Evolutionary conservation across 2,113 vertebrate genomes (phyloP).

Genomic region (Petrocephalus zakoni): DNA sequence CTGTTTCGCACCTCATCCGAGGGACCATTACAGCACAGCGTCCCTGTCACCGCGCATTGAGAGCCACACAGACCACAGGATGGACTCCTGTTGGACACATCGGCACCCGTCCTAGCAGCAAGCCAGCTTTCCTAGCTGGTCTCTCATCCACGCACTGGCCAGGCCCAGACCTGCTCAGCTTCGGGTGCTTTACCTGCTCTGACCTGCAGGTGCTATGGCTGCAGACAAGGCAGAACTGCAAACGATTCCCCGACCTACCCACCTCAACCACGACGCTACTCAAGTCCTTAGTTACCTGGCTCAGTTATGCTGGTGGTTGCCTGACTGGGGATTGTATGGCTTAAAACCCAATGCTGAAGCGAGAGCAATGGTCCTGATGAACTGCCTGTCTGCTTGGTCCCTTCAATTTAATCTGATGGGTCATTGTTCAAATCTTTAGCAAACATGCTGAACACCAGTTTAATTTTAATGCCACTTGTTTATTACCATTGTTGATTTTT

Average conservation of each 20-base stretch:
- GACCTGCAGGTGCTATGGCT: no score
- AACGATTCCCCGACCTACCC: neutral
- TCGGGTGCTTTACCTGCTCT: no score
- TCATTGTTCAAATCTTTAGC: neutral
- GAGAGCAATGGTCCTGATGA: neutral
- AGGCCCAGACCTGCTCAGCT: no score
- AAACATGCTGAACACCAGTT: constrained; percentile 20
- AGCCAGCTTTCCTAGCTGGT: no score
- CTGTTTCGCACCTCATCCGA: no score
- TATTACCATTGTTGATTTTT: constrained; percentile 48
- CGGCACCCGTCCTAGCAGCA: no score
- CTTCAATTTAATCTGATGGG: neutral
- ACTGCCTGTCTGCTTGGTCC: neutral
- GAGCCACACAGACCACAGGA: no score
- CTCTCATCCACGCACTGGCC: no score
- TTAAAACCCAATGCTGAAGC: neutral
- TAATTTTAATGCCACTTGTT: constrained; percentile 38
- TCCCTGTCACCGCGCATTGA: no score
- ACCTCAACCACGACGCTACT: neutral
- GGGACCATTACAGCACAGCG: no score
- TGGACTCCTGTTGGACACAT: no score
- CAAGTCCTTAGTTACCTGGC: neutral
- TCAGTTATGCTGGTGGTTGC: neutral
- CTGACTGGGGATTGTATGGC: neutral
- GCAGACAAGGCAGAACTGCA: neutral